These are phyloP conservation scores for Eclectus roratus DNA, from an alignment of 2,113 vertebrate species.

Conservation along the genomic window DNA sequence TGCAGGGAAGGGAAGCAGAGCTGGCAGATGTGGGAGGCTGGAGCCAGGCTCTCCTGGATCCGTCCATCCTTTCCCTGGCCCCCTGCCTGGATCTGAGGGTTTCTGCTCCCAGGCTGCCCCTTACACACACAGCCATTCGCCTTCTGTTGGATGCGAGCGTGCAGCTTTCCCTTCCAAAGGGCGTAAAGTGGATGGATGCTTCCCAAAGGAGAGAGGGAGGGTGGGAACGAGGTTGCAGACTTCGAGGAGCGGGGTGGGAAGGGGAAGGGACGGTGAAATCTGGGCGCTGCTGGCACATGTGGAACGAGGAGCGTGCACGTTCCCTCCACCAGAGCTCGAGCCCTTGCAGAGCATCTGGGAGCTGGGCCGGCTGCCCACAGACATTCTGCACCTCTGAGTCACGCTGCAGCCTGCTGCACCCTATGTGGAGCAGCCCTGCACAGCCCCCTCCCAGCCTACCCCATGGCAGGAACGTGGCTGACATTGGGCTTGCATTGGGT, in stretches of 20 bases:
- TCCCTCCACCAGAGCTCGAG: not conserved
- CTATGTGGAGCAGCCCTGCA: not conserved
- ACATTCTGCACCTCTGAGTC: constrained; percentile 65
- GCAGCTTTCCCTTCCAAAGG: not conserved
- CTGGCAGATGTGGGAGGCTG: not conserved
- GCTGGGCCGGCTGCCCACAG: constrained; percentile 63
- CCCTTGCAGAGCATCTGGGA: constrained; percentile 32
- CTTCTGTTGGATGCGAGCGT: fast-evolving
- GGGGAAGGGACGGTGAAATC: not conserved
- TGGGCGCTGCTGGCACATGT: not conserved
- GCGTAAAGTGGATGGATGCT: not conserved
- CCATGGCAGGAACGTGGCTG: fast-evolving
- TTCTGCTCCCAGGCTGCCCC: not conserved
- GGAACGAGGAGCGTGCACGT: not conserved
- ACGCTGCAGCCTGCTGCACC: not conserved
- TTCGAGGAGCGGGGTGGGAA: not conserved
- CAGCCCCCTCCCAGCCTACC: not conserved
- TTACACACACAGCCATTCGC: not conserved
- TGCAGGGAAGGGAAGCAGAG: not conserved
- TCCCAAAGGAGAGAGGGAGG: not conserved
- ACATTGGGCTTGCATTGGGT: fast-evolving
- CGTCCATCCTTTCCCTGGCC: not conserved
- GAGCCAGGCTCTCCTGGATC: not conserved
- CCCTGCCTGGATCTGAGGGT: not conserved
- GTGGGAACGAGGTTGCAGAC: not conserved